These are phyloP conservation scores for Operophtera brumata DNA, from an alignment of 2,888 invertebrate genomes.

Conservation along the genomic window DNA sequence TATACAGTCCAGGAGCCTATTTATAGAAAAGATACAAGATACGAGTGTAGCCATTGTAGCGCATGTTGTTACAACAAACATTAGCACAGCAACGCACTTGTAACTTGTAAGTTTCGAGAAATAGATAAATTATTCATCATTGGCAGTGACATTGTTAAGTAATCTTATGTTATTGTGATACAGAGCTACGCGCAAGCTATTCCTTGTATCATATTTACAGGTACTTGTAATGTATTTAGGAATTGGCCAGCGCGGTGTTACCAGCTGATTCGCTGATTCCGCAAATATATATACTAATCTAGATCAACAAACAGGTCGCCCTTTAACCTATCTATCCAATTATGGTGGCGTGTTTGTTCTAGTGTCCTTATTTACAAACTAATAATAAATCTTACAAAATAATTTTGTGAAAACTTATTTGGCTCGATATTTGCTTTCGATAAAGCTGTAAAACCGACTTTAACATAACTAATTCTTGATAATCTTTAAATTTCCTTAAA, in stretches of 20 bases:
- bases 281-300: too few species aligned
- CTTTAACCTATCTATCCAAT: too few species aligned
- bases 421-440: neutral
- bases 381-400: neutral
- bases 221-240: neutral
- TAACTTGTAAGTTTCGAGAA: too few species aligned
- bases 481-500: neutral
- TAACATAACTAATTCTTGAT: neutral
- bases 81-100: too few species aligned
- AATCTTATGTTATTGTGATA: neutral
- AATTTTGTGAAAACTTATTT: conserved; percentile 1
- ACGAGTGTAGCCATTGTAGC: too few species aligned
- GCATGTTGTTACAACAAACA: too few species aligned
- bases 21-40: too few species aligned
- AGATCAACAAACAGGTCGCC: too few species aligned
- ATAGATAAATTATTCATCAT: neutral
- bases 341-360: too few species aligned
- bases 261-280: neutral
- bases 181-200: neutral
- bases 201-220: neutral
- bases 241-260: neutral
- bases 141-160: conserved; percentile 1
- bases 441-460: neutral
- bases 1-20: too few species aligned
- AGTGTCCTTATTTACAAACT: too few species aligned